Evolutionary conservation across 2,888 invertebrate species (phyloP).

Genomic region (Galeopsomyia nigrocyanea): DNA sequence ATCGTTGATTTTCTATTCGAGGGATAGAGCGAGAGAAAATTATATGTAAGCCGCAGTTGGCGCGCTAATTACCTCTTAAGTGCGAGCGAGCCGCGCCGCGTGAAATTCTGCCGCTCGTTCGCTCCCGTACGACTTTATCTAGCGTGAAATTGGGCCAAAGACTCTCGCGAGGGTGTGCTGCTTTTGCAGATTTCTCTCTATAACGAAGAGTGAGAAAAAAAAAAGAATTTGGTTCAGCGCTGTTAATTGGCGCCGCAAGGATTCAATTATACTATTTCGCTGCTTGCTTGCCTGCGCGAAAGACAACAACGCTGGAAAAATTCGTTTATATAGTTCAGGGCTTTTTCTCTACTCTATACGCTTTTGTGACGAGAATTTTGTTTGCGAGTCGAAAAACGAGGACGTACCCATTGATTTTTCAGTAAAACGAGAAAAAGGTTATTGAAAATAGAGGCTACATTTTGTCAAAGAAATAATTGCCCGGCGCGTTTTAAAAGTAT

Average conservation of each 20-base stretch:
- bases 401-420: too few relatives aligned
- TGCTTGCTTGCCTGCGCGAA: background rate
- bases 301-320: background rate
- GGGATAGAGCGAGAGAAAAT: too few relatives aligned
- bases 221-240: conserved; percentile 14
- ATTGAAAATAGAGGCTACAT: too few relatives aligned
- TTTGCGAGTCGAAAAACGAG: too few relatives aligned
- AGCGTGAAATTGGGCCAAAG: conserved; percentile 36
- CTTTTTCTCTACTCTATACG: too few relatives aligned
- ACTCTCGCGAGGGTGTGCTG: background rate
- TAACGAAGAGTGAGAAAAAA: background rate
- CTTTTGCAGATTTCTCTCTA: conserved; percentile 5
- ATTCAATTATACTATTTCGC: conserved; percentile 3
- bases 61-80: conserved; percentile 34
- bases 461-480: too few relatives aligned
- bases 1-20: conserved; percentile 10
- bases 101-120: conserved; percentile 13
- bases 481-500: too few relatives aligned
- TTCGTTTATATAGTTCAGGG: too few relatives aligned
- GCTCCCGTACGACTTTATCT: conserved; percentile 11
- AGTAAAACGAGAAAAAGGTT: too few relatives aligned
- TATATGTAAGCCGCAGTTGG: background rate
- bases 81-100: conserved; percentile 13
- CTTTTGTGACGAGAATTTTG: too few relatives aligned
- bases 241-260: background rate